Conservation (phyloP, 2,113 vertebrate species). For the Athene noctua region DNA sequence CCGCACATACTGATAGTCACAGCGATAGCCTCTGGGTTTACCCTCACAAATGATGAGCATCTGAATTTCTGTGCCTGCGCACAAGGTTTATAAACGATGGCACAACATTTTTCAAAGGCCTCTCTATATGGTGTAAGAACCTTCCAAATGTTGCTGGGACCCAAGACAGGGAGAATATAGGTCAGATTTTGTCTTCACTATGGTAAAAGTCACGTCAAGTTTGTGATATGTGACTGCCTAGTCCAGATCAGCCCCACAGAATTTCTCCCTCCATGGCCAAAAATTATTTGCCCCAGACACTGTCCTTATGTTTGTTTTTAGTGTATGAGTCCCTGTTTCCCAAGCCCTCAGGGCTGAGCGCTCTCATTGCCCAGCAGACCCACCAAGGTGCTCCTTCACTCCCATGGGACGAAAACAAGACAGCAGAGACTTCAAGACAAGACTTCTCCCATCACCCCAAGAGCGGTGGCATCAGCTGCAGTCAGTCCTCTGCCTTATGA, state of each 20-base stretch:
- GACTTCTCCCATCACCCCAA: background rate
- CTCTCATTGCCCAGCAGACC: background rate
- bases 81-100: background rate
- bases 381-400: accelerated
- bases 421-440: background rate
- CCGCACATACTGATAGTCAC: background rate
- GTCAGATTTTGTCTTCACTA: background rate
- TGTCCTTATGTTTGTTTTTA: background rate
- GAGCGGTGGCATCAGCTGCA: background rate
- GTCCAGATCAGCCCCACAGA: background rate
- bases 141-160: background rate
- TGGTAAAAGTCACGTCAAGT: background rate
- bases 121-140: background rate
- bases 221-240: background rate
- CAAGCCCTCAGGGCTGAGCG: background rate
- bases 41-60: background rate
- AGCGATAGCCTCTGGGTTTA: slow-evolving; percentile 14
- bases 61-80: background rate
- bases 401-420: background rate
- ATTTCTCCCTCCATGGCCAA: background rate
- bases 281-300: background rate
- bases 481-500: background rate
- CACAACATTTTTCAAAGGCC: background rate
- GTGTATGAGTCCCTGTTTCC: background rate
- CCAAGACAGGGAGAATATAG: background rate